These are phyloP conservation scores for Zaprionus inermis DNA, from an alignment of 1,140 invertebrate genomes.

Conservation along the genomic window DNA sequence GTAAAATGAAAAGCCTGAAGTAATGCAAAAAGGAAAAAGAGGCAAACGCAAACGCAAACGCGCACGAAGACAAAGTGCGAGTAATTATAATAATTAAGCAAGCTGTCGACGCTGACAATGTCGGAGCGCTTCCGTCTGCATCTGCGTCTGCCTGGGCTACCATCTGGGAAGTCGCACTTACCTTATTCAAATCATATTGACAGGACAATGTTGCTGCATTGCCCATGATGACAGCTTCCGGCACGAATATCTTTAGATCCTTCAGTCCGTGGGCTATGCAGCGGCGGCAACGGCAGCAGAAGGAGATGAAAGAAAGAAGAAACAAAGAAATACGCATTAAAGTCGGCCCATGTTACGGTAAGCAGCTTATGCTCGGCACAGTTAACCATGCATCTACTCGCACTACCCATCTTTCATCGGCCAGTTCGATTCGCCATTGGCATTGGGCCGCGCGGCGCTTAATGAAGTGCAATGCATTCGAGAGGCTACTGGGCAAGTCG, in stretches of 20 bases:
- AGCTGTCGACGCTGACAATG: slow-evolving; percentile 58
- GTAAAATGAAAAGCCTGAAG: slow-evolving; percentile 63
- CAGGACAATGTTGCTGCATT: slow-evolving; percentile 90
- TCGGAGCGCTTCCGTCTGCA: slow-evolving; percentile 14
- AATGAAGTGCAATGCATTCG: slow-evolving; percentile 33
- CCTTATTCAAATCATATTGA: slow-evolving; percentile 91
- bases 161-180: slow-evolving; percentile 67
- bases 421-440: neutral
- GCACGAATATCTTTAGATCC: slow-evolving; percentile 90
- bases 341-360: slow-evolving; percentile 31
- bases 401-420: neutral
- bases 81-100: slow-evolving; percentile 81
- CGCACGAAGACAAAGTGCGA: slow-evolving; percentile 76
- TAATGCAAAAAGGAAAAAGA: slow-evolving; percentile 11
- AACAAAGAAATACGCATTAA: slow-evolving; percentile 36
- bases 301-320: slow-evolving; percentile 12
- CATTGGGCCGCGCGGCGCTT: slow-evolving; percentile 6
- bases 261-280: slow-evolving; percentile 85
- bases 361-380: slow-evolving; percentile 45
- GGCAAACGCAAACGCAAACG: slow-evolving; percentile 31
- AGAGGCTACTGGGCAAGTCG: slow-evolving; percentile 5
- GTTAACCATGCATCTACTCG: neutral
- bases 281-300: neutral
- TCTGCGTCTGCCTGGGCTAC: neutral
- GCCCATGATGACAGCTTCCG: slow-evolving; percentile 89